Base-by-base conservation (phyloP, 1,140 invertebrate species). In the Glomeris maerens region DNA sequence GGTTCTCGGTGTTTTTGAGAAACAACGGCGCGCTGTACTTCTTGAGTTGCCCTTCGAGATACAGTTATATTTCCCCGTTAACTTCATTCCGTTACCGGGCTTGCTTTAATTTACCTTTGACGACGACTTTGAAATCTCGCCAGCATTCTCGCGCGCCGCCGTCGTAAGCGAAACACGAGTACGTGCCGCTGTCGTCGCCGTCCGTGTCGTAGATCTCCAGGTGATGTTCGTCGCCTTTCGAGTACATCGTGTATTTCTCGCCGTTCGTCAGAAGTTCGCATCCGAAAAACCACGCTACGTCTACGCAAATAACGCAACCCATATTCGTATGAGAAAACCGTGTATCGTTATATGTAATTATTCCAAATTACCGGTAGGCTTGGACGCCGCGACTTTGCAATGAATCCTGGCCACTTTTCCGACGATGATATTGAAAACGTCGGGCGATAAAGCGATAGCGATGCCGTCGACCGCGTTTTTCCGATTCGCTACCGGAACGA, bases 261-360 rank as follows among this genome's bases (percentile, higher is more conserved):
- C 28, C 21, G 21, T 48, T 21, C 39, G 31, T 5, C 3, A 48
- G 22, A 14, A 17, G 46, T 39, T 48, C 27, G 3, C 22, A 7
- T n/a, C 46, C 46, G 27, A 39, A 48, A 21, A 48, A 48, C 46
- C 46, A 48, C 7, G 13, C 4, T 13, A 48, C 46, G 17, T 48
- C 46, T 48, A 20, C 10, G 29, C 20, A 3, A 14, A 44, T 22
- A 48, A 45, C 7, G 21, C 21, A 39, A 23, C 4, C 26, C 26
- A 5, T 25, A 7, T 17, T 4, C 13, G 20, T 5, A 5, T 7
- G 5, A 10, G 23, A 5, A n/a, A 42, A 20, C 5, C 7, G 5
- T 42, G 20, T 42, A 7, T 10, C 17, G 5, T 7, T 42, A 42
- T 42, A 7, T 7, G 41, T 42, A 20, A 20, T 10, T n/a, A 20